Evolutionary conservation across 2,113 vertebrate genomes (phyloP).

Genomic region (Eulemur macaco): DNA sequence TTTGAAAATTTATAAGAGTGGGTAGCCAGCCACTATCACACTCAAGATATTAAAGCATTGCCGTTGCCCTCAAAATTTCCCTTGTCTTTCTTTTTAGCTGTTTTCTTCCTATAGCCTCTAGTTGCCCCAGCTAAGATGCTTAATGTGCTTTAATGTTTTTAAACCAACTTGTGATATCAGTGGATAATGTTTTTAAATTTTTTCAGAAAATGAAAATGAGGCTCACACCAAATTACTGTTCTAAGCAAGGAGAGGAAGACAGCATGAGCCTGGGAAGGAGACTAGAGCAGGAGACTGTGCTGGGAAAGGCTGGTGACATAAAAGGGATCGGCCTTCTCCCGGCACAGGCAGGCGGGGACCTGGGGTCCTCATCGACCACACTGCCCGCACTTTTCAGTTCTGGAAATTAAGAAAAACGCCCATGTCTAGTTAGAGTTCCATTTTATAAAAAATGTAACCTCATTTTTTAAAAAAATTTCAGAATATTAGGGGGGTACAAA

Average conservation of each 20-base stretch:
- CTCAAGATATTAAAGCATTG: background rate
- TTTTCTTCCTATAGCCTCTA: background rate
- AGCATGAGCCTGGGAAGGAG: background rate
- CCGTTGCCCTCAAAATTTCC: background rate
- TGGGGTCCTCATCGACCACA: rapidly evolving
- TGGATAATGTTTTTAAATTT: background rate
- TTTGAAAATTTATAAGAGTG: background rate
- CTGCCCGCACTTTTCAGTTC: background rate
- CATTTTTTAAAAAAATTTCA: too few species aligned
- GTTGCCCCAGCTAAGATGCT: background rate
- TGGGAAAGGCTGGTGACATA: background rate
- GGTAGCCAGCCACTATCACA: background rate
- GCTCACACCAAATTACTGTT: background rate
- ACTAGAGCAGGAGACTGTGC: background rate
- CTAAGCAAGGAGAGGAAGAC: background rate
- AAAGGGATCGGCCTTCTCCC: background rate
- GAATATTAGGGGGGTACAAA: too few species aligned
- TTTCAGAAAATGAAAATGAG: background rate
- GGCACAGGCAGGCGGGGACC: background rate
- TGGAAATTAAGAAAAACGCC: background rate
- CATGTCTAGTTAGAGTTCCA: background rate
- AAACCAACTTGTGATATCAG: background rate
- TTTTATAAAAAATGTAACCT: background rate
- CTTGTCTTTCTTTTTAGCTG: background rate
- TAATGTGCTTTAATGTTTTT: background rate